A percentile compares a stretch with the other conserved stretches of the same genome.
These are phyloP conservation scores for Orchesellides sinensis DNA, from an alignment of 2,888 invertebrate genomes.

Conservation along the genomic window DNA sequence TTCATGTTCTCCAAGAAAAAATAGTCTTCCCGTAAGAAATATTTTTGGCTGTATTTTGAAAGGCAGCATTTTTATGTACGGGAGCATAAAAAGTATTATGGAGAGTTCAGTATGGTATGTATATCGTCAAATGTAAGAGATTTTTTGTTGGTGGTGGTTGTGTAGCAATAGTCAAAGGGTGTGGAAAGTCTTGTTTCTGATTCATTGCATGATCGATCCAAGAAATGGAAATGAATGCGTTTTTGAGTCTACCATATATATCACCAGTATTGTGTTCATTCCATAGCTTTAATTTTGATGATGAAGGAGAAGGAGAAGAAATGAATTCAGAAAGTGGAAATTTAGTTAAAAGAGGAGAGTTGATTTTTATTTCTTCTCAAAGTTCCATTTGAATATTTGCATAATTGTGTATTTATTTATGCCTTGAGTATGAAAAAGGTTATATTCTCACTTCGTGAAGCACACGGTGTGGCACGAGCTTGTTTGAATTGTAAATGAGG, in stretches of 20 bases:
- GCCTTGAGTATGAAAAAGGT: too few species aligned
- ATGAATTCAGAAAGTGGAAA: constrained; percentile 3
- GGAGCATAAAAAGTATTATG: not conserved
- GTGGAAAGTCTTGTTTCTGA: constrained; percentile 30
- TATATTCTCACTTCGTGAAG: too few species aligned
- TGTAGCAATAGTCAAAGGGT: too few species aligned
- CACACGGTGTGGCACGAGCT: not conserved
- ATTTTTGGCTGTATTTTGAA: too few species aligned
- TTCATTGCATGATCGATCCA: constrained; percentile 36
- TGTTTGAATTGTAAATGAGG: not conserved
- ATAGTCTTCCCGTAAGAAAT: too few species aligned
- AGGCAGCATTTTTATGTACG: not conserved
- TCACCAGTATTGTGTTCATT: too few species aligned
- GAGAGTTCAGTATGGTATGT: too few species aligned
- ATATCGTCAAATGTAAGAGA: too few species aligned
- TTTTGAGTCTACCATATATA: not conserved
- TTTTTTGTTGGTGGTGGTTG: too few species aligned
- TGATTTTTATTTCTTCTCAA: constrained; percentile 6
- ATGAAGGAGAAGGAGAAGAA: too few species aligned
- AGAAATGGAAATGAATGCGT: constrained; percentile 14
- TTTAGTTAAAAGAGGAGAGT: not conserved
- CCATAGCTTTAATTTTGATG: not conserved
- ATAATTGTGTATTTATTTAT: constrained; percentile 39
- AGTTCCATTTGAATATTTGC: constrained; percentile 29
- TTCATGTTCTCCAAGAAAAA: not conserved